These are phyloP conservation scores for Crenichthys baileyi DNA, from an alignment of 2,797 vertebrate species.

Conservation along the genomic window DNA sequence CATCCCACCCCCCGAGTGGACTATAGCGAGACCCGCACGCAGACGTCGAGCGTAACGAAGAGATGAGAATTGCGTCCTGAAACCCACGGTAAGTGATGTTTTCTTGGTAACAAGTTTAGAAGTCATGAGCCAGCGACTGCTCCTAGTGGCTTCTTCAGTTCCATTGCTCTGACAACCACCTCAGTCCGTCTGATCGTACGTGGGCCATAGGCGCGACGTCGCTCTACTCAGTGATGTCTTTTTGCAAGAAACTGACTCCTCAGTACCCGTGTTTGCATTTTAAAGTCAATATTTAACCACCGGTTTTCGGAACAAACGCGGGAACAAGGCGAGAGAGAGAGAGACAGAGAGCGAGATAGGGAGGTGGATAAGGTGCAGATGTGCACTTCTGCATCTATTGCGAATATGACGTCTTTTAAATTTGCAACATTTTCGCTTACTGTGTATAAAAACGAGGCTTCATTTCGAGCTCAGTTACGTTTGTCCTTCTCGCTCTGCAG, in stretches of 20 bases:
- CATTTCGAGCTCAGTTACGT: conserved; percentile 15
- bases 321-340: conserved; percentile 24
- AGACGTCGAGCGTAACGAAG: conserved; percentile 62
- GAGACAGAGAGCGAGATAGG: not conserved
- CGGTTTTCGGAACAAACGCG: conserved; percentile 38
- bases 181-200: not conserved
- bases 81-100: conserved; percentile 73
- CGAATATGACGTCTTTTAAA: not conserved
- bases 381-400: conserved; percentile 3
- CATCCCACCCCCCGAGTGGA: conserved; percentile 67
- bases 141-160: not conserved
- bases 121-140: conserved; percentile 15
- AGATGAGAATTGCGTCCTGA: conserved; percentile 76
- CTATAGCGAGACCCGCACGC: conserved; percentile 45
- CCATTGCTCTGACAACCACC: not conserved
- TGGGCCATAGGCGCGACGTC: conserved; percentile 8
- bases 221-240: conserved; percentile 32
- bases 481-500: conserved; percentile 51
- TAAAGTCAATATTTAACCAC: conserved; percentile 78
- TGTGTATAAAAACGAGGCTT: not conserved
- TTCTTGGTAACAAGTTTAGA: not conserved
- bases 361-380: not conserved
- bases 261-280: conserved; percentile 52
- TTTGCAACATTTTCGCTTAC: not conserved
- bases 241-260: conserved; percentile 65